Evolutionary conservation across 37 sponge, comb jelly and placozoan species (phyloP).

Genomic region (Beroe forskalii): DNA sequence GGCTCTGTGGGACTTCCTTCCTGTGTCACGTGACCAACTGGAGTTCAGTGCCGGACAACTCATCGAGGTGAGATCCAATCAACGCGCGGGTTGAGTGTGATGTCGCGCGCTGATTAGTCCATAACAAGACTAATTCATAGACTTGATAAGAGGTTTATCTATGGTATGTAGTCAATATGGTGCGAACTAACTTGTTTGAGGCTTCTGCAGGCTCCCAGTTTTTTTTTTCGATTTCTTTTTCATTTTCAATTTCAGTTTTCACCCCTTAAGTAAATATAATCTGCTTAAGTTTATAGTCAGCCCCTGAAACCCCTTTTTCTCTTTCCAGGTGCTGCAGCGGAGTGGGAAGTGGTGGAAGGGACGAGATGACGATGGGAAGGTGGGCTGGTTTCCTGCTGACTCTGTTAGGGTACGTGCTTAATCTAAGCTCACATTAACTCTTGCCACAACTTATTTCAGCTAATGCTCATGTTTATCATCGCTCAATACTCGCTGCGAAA

Average conservation of each 20-base stretch:
- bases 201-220: too few species aligned
- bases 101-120: too few species aligned
- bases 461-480: too few species aligned
- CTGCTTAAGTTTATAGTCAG: neutral
- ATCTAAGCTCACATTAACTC: neutral
- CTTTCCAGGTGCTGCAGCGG: conserved; percentile 6
- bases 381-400: conserved; percentile 30
- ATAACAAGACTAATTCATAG: too few species aligned
- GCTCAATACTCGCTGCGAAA: too few species aligned
- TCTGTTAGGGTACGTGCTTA: conserved; percentile 31
- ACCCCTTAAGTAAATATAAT: neutral
- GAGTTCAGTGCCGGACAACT: neutral
- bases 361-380: neutral
- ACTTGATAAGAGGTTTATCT: too few species aligned
- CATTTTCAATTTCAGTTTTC: neutral
- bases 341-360: conserved; percentile 17
- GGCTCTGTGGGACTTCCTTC: conserved; percentile 22
- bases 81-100: too few species aligned
- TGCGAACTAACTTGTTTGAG: too few species aligned
- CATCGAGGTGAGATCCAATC: conserved; percentile 1
- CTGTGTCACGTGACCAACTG: neutral
- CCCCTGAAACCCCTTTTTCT: neutral
- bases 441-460: too few species aligned
- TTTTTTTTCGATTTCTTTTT: too few species aligned
- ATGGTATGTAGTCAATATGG: too few species aligned